phyloP scores from a whole-genome alignment of 64 coral and sea anemone species.

The Stichodactyla helianthus region DNA sequence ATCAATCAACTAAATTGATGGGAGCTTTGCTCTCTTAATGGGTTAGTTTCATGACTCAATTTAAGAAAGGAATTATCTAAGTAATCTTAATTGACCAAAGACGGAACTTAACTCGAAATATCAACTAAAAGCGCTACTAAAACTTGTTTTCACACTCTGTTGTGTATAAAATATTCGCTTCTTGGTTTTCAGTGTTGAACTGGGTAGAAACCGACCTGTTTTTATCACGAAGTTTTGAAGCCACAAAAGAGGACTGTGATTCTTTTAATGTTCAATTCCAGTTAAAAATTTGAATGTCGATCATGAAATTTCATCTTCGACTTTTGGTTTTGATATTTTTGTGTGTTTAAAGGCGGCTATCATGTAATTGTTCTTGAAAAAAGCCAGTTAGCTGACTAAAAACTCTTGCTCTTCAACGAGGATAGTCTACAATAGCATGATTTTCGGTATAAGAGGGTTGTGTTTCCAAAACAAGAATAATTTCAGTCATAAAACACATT shows the following conservation, averaged over 20 bases:
- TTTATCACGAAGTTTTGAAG: constrained; percentile 1
- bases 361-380: neutral
- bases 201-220: neutral
- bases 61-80: neutral
- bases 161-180: neutral
- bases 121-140: neutral
- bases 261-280: neutral
- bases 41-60: neutral
- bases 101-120: neutral
- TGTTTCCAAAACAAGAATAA: neutral
- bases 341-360: neutral
- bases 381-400: neutral
- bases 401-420: neutral
- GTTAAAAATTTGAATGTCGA: neutral
- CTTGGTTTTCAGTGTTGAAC: neutral
- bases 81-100: constrained; percentile 2
- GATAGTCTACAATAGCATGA: neutral
- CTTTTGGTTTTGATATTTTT: neutral
- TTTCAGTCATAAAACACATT: neutral
- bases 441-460: neutral
- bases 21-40: neutral
- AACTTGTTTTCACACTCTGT: neutral
- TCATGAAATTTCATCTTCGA: neutral
- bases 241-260: neutral
- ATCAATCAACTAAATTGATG: constrained; percentile 4